These are phyloP conservation scores for Rhysida immarginata DNA, from an alignment of 1,140 invertebrate genomes.

Conservation along the genomic window DNA sequence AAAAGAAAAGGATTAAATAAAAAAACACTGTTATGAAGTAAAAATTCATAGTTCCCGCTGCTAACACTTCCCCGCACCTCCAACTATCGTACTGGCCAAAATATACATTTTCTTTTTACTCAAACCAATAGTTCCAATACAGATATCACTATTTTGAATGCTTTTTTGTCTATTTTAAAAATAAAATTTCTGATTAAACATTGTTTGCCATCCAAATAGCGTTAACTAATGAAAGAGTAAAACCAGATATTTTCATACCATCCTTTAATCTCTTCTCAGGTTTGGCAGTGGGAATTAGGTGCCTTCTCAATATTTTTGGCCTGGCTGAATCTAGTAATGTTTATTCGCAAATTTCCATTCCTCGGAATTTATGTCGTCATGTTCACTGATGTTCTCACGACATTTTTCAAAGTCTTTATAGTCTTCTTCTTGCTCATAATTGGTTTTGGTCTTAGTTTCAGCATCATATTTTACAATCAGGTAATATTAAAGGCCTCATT, in stretches of 20 bases:
- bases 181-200: not conserved
- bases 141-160: no score
- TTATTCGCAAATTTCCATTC: constrained; percentile 32
- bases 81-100: no score
- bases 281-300: constrained; percentile 37
- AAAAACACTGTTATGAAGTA: no score
- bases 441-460: constrained; percentile 36
- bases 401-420: constrained; percentile 35
- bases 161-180: constrained; percentile 1
- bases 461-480: constrained; percentile 31
- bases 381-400: constrained; percentile 38
- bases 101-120: no score
- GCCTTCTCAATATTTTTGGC: constrained; percentile 32
- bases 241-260: no score
- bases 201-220: no score
- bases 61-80: no score
- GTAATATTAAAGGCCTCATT: no score
- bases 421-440: constrained; percentile 38
- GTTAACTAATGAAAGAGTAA: no score
- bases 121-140: no score
- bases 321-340: constrained; percentile 38
- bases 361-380: constrained; percentile 42
- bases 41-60: no score
- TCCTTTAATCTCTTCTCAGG: constrained; percentile 21
- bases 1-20: no score